Evolutionary conservation across 2,797 vertebrate species (phyloP).

Genomic region (Nannoperca australis): DNA sequence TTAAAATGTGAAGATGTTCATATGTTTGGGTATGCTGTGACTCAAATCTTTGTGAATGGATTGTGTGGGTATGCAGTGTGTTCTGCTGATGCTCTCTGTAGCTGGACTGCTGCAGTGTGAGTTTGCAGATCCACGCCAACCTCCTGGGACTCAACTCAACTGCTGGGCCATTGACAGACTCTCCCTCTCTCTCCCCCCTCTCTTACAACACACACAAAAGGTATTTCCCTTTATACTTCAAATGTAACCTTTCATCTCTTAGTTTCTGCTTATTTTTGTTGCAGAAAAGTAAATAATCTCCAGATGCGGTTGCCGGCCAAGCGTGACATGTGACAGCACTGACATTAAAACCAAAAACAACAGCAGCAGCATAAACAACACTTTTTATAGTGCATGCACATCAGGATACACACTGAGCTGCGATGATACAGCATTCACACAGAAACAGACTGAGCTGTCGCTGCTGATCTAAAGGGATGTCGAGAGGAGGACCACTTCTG

Average conservation of each 20-base stretch:
- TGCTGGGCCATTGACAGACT: slow-evolving; percentile 70
- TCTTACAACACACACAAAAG: not conserved
- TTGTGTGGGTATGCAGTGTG: slow-evolving; percentile 49
- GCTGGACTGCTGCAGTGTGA: slow-evolving; percentile 81
- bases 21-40: not conserved
- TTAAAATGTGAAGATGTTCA: slow-evolving; percentile 3
- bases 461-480: slow-evolving; percentile 59
- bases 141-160: slow-evolving; percentile 65
- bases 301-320: slow-evolving; percentile 6
- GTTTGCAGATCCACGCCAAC: slow-evolving; percentile 81
- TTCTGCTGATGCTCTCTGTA: slow-evolving; percentile 79
- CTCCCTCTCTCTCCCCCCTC: slow-evolving; percentile 29
- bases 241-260: not conserved
- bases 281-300: not conserved
- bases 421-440: slow-evolving; percentile 63
- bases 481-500: slow-evolving; percentile 45
- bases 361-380: slow-evolving; percentile 5
- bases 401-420: slow-evolving; percentile 26
- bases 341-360: not conserved
- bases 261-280: not conserved
- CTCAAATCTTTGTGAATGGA: slow-evolving; percentile 14
- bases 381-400: slow-evolving; percentile 20
- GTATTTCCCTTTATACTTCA: not conserved
- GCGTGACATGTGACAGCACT: not conserved
- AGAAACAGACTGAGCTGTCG: slow-evolving; percentile 28